Evolutionary conservation across 2,797 vertebrate species (phyloP), one percentile per base, ranked within the genome.

Genomic region (Sebastes itinus): DNA sequence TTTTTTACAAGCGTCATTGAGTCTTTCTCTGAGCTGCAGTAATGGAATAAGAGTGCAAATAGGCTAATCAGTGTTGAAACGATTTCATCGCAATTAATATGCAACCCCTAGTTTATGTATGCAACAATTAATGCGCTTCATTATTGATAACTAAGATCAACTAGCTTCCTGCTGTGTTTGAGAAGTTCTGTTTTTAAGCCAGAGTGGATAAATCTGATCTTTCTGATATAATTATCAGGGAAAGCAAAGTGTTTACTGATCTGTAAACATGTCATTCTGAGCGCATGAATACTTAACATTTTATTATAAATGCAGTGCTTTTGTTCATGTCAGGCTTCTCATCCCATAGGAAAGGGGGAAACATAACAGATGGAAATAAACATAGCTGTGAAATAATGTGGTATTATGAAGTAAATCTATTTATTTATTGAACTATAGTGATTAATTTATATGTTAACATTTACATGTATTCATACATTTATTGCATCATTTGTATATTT

Each of bases 61-160:
- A 58, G 20, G 16, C 58, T 28, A 65, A 32, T 76, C 72, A 69
- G 46, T 11, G 49, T 27, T 72, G 23, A 38, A 73, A 61, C 3
- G 6, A 69, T 49, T 55, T 55, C 20, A 52, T 62, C 12, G 6
- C 16, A 69, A 65, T 72, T 49, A 49, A 67, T 59, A 68, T 68
- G 55, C 55, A 82, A 20, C 28, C 2, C 55, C 38, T n/a, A 49
- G 56, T 82, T 77, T 62, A 75, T 79, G 23, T 68, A 71, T 67
- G 66, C 46, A 69, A 75, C 62, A 78, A 35, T 77, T 60, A 73
- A 71, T 63, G 16, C 16, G 23, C 30, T 84, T 72, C 38, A 75
- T 82, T 80, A 64, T 75, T 85, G 58, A 79, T 74, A 55, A 68
- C 14, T 22, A 67, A 38, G 54, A 70, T 74, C 58, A 55, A 74